phyloP scores from a whole-genome alignment of 2,888 invertebrate genomes.

The Schrankia costaestrigalis region DNA sequence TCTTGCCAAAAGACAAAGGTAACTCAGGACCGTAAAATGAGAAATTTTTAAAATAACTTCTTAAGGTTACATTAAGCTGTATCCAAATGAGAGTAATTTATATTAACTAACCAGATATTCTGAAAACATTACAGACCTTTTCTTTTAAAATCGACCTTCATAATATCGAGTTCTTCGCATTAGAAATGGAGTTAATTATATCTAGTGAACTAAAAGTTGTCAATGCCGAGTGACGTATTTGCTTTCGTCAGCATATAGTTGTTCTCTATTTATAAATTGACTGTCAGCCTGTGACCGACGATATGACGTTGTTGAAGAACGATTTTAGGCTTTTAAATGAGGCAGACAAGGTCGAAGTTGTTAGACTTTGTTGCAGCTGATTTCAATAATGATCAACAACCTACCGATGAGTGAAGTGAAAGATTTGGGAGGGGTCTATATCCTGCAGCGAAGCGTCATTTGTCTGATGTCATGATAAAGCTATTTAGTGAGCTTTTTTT shows the following conservation, averaged over 20 bases:
- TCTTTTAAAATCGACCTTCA: not conserved
- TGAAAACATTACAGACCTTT: slow-evolving; percentile 1
- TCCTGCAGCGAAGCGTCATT: too few species aligned
- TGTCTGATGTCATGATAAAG: too few species aligned
- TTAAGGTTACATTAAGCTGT: too few species aligned
- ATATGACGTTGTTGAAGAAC: too few species aligned
- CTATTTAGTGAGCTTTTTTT: too few species aligned
- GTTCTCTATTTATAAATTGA: slow-evolving; percentile 29
- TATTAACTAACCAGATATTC: slow-evolving; percentile 1
- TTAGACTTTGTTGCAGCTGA: slow-evolving; percentile 1
- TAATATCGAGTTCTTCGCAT: slow-evolving; percentile 17
- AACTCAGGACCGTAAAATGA: too few species aligned
- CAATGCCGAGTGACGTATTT: slow-evolving; percentile 32
- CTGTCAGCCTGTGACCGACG: slow-evolving; percentile 16
- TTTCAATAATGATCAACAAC: not conserved
- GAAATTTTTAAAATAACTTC: too few species aligned
- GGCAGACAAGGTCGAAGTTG: not conserved
- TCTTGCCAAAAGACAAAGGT: too few species aligned
- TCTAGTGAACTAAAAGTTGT: slow-evolving; percentile 20
- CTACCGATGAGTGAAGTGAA: too few species aligned
- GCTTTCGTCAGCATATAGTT: slow-evolving; percentile 22
- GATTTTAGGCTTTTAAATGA: not conserved
- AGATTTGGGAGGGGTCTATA: too few species aligned
- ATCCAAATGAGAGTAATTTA: too few species aligned
- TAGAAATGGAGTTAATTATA: slow-evolving; percentile 18